Evolutionary conservation across 2,888 invertebrate genomes (phyloP).

Genomic region (Ramazzottius varieornatus): DNA sequence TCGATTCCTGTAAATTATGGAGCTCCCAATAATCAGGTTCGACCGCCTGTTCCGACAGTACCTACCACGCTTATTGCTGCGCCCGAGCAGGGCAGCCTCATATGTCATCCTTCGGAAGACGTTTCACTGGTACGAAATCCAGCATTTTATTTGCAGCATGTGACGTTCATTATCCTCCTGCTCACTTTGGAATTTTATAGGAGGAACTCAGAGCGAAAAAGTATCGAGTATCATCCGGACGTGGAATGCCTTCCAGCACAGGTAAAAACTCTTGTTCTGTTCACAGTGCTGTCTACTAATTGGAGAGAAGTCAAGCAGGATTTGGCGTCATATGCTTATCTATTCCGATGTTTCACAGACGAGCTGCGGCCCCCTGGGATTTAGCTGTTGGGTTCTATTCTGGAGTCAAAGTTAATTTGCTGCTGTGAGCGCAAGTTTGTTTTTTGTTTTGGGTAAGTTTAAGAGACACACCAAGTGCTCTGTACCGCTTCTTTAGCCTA

Average conservation of each 20-base stretch:
- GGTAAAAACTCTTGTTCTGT: too few species aligned
- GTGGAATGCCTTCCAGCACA: neutral
- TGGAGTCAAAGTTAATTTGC: neutral
- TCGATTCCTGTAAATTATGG: neutral
- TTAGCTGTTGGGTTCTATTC: neutral
- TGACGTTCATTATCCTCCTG: too few species aligned
- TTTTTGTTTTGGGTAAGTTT: too few species aligned
- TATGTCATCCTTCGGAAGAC: slow-evolving; percentile 62
- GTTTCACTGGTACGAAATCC: slow-evolving; percentile 35
- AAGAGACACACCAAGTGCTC: too few species aligned
- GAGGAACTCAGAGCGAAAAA: neutral
- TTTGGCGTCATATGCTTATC: too few species aligned
- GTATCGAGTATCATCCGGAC: neutral
- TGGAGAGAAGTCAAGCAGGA: too few species aligned
- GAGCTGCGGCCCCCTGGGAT: too few species aligned
- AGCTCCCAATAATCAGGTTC: neutral
- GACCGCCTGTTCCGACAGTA: slow-evolving; percentile 10
- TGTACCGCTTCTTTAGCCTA: too few species aligned
- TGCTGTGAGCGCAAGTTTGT: neutral
- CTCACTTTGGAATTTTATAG: too few species aligned
- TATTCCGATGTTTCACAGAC: too few species aligned
- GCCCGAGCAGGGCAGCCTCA: neutral
- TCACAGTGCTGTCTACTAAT: too few species aligned
- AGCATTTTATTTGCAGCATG: neutral
- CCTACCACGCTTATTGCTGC: neutral